phyloP scores from a whole-genome alignment of 2,113 vertebrate species.

The Rhinoptilus africanus region DNA sequence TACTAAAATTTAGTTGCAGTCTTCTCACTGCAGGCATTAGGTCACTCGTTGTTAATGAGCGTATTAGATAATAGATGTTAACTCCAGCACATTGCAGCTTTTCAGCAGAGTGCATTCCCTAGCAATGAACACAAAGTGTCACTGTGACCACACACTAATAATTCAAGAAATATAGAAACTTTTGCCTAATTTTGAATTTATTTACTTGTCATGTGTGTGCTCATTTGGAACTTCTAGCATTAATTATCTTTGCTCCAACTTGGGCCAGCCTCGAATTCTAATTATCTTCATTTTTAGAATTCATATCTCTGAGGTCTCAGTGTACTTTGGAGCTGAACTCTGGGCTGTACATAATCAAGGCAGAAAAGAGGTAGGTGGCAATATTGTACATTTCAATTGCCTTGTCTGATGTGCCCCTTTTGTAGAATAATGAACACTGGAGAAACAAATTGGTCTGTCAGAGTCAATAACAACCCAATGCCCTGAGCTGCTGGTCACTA shows the following conservation, averaged over 20 bases:
- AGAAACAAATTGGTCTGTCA: constrained; percentile 64
- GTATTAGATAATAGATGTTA: constrained; percentile 38
- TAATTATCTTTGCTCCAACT: constrained; percentile 47
- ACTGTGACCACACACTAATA: constrained; percentile 80
- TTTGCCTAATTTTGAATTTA: constrained; percentile 60
- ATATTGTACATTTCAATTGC: constrained; percentile 44
- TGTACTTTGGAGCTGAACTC: neutral
- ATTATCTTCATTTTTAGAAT: constrained; percentile 45
- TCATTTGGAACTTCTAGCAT: constrained; percentile 37
- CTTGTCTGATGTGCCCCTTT: constrained; percentile 37
- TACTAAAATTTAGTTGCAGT: neutral
- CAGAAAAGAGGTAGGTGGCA: constrained; percentile 50
- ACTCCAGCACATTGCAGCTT: neutral
- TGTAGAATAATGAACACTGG: constrained; percentile 46
- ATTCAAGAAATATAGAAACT: constrained; percentile 60
- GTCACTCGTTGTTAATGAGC: neutral
- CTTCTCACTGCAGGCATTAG: neutral
- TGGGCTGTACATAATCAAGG: constrained; percentile 17
- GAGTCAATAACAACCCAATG: constrained; percentile 46
- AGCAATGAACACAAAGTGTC: constrained; percentile 83
- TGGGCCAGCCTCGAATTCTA: constrained; percentile 18
- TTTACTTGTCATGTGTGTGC: constrained; percentile 5
- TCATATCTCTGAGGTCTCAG: neutral
- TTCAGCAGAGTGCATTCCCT: constrained; percentile 77
- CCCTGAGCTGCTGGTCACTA: constrained; percentile 39